Conservation (phyloP, 2,888 invertebrate species). For the Lacanobia wlatinum region DNA sequence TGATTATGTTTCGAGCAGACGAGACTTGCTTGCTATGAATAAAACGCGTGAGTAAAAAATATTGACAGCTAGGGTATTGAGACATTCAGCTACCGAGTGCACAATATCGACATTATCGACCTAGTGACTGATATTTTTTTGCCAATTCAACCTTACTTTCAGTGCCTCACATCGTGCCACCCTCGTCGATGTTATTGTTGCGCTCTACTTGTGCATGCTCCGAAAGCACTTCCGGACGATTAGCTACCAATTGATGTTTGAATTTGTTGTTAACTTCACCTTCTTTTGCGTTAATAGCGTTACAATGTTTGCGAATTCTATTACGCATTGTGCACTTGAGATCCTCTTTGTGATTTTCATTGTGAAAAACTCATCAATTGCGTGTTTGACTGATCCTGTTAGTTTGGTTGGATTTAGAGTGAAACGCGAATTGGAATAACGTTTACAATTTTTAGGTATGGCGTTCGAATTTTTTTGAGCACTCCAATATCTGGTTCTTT, state of each 20-base stretch:
- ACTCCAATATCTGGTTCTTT: slow-evolving; percentile 23
- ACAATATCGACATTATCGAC: slow-evolving; percentile 61
- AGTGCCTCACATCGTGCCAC: slow-evolving; percentile 76
- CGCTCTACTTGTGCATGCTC: slow-evolving; percentile 85
- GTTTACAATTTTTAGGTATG: not conserved
- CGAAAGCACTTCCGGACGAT: slow-evolving; percentile 88
- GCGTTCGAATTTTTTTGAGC: slow-evolving; percentile 10
- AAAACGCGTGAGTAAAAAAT: slow-evolving; percentile 86
- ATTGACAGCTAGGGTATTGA: slow-evolving; percentile 53
- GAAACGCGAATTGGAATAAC: slow-evolving; percentile 24
- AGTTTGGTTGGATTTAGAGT: slow-evolving; percentile 57
- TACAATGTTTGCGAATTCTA: slow-evolving; percentile 90
- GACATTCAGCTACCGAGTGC: slow-evolving; percentile 46
- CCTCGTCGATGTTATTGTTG: slow-evolving; percentile 84
- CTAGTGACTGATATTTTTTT: slow-evolving; percentile 66
- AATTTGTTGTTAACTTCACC: slow-evolving; percentile 90
- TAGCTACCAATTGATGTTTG: slow-evolving; percentile 88
- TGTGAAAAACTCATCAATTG: slow-evolving; percentile 82
- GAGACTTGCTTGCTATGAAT: slow-evolving; percentile 85
- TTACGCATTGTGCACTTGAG: slow-evolving; percentile 87
- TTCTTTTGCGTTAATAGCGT: slow-evolving; percentile 90
- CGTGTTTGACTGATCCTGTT: slow-evolving; percentile 84
- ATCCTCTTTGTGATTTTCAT: slow-evolving; percentile 78
- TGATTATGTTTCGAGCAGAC: slow-evolving; percentile 83
- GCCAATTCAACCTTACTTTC: slow-evolving; percentile 58